A percentile compares a stretch with the other conserved stretches of the same genome.
phyloP scores from a whole-genome alignment of 2,113 vertebrate genomes.

The Gorsachius goisagi region DNA sequence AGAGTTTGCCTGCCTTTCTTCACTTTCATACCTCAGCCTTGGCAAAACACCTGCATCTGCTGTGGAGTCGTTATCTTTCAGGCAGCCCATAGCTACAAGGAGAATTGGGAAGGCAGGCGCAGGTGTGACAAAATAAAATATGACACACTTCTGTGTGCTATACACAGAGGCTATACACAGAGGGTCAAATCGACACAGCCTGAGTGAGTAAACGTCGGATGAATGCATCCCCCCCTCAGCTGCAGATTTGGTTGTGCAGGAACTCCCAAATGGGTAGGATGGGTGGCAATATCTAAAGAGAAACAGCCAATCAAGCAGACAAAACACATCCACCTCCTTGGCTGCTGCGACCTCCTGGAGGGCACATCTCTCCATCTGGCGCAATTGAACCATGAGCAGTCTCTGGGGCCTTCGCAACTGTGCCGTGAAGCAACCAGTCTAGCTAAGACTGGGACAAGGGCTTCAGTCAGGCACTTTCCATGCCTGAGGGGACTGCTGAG shows the following conservation, averaged over 20 bases:
- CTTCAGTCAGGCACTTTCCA: neutral
- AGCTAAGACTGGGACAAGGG: neutral
- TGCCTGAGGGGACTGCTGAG: neutral
- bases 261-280: neutral
- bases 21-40: neutral
- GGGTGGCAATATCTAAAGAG: neutral
- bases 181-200: neutral
- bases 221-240: neutral
- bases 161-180: neutral
- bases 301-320: neutral
- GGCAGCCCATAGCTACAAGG: neutral
- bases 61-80: neutral
- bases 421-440: neutral
- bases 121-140: neutral
- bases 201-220: neutral
- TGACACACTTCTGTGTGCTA: neutral
- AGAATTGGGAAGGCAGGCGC: neutral
- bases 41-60: neutral
- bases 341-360: accelerated
- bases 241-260: neutral
- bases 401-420: neutral
- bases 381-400: neutral
- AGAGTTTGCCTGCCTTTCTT: neutral
- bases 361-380: neutral
- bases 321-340: neutral